Conservation (phyloP, 2,113 vertebrate genomes). For the Melanotaenia duboulayi region DNA sequence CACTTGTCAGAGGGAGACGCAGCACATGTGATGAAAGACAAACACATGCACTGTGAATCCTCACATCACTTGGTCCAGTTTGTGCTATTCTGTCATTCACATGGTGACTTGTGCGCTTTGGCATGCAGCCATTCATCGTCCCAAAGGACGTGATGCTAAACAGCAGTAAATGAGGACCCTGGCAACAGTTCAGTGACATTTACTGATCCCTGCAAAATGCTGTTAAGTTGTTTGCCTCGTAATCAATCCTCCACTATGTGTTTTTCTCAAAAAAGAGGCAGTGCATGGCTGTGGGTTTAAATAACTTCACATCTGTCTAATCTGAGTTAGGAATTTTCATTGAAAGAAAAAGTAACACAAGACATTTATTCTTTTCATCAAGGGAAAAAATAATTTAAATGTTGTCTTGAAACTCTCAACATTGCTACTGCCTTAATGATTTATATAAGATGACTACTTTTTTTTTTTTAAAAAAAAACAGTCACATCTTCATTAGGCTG, state of each 20-base stretch:
- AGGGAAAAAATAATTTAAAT: constrained; percentile 26
- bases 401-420: constrained; percentile 1
- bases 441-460: not conserved
- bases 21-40: not conserved
- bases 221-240: constrained; percentile 31
- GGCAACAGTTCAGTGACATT: constrained; percentile 47
- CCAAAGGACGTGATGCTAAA: constrained; percentile 37
- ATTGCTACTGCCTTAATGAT: constrained; percentile 18
- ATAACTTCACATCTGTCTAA: constrained; percentile 9
- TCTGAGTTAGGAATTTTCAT: not conserved
- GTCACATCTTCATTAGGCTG: too few species aligned
- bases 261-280: constrained; percentile 26
- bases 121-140: constrained; percentile 23
- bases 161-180: constrained; percentile 38
- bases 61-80: constrained; percentile 27
- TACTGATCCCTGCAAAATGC: constrained; percentile 35
- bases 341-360: constrained; percentile 8
- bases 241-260: constrained; percentile 31
- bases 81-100: constrained; percentile 32
- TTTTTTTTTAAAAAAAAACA: too few species aligned
- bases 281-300: not conserved
- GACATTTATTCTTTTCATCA: constrained; percentile 11
- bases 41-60: not conserved
- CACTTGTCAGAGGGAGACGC: constrained; percentile 21
- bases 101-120: constrained; percentile 40